These are phyloP conservation scores for Sebastes fasciatus DNA, from an alignment of 2,113 vertebrate species.

Conservation along the genomic window DNA sequence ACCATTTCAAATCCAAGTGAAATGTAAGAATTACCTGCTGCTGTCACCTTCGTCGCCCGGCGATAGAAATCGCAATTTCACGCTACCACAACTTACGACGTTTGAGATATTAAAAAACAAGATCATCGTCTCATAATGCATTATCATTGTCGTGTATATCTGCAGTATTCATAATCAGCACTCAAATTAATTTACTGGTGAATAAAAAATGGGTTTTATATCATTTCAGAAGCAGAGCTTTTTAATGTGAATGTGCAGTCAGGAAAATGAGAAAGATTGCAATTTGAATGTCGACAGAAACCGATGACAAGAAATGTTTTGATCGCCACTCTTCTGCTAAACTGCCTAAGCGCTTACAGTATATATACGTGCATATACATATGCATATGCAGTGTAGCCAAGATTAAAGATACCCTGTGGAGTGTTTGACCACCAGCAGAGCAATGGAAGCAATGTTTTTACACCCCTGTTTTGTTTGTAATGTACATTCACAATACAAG, in stretches of 20 bases:
- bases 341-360: background rate
- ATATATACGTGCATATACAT: too few relatives aligned
- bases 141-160: conserved; percentile 15
- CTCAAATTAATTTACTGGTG: background rate
- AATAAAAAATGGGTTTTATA: background rate
- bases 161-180: background rate
- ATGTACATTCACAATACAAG: background rate
- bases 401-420: background rate
- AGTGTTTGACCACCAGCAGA: background rate
- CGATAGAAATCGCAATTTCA: conserved; percentile 57
- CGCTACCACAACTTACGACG: conserved; percentile 25
- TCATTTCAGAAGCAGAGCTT: background rate
- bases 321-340: background rate
- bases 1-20: conserved; percentile 27
- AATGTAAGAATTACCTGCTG: conserved; percentile 20
- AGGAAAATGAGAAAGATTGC: background rate
- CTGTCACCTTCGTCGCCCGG: conserved; percentile 33
- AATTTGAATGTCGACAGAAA: background rate
- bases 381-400: background rate
- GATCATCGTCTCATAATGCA: background rate
- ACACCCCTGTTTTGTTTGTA: background rate
- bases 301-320: background rate
- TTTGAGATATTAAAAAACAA: conserved; percentile 46
- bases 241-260: background rate
- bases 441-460: background rate